These are phyloP conservation scores for Bombus turneri DNA, from an alignment of 1,140 invertebrate genomes.

Conservation along the genomic window DNA sequence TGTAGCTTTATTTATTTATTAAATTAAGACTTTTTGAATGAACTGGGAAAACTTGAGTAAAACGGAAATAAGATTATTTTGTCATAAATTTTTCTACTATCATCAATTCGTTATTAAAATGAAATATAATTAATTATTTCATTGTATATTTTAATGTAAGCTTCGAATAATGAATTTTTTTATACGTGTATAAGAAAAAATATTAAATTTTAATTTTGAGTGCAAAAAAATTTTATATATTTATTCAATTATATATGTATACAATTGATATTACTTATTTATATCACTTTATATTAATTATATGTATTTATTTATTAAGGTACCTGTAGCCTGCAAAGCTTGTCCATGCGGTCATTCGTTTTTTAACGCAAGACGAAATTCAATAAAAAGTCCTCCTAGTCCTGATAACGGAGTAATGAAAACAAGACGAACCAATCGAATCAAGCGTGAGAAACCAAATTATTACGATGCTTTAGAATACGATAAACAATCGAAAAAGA, in stretches of 20 bases:
- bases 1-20: neutral
- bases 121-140: constrained; percentile 23
- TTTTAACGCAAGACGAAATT: constrained; percentile 86
- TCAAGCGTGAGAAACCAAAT: constrained; percentile 90
- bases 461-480: constrained; percentile 92
- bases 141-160: neutral
- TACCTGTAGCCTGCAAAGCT: constrained; percentile 90
- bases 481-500: constrained; percentile 87
- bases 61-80: neutral
- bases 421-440: constrained; percentile 87
- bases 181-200: neutral
- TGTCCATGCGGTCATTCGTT: constrained; percentile 91
- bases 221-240: neutral
- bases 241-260: neutral
- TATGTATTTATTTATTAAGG: constrained; percentile 80
- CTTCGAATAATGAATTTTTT: constrained; percentile 22
- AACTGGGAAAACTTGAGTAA: neutral
- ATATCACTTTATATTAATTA: constrained; percentile 33
- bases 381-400: constrained; percentile 81
- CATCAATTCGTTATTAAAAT: neutral
- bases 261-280: neutral
- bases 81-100: neutral
- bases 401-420: constrained; percentile 80
- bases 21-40: neutral
- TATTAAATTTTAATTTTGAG: neutral